Conservation (phyloP, 2,888 invertebrate species). For the Hypselothyrea guttata region DNA sequence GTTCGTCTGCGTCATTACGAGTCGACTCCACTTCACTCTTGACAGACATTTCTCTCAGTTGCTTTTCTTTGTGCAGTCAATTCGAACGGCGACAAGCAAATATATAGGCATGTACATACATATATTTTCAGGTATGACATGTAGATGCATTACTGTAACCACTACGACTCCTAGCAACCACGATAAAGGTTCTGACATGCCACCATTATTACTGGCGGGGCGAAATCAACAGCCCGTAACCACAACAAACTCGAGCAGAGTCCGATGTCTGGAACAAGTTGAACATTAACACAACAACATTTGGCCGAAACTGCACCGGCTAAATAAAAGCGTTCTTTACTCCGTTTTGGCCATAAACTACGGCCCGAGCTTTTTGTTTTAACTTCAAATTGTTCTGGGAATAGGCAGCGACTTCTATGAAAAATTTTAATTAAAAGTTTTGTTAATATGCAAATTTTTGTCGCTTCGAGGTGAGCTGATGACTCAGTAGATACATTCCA, state of each 20-base stretch:
- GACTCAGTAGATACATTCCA: no score
- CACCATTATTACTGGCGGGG: constrained; percentile 31
- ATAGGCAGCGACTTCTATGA: not conserved
- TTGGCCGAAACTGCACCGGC: constrained; percentile 43
- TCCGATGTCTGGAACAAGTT: constrained; percentile 46
- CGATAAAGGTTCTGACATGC: constrained; percentile 75
- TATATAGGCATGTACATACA: not conserved
- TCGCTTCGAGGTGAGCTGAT: not conserved
- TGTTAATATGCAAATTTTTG: no score
- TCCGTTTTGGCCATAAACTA: constrained; percentile 18
- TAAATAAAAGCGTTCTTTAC: not conserved
- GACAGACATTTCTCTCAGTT: constrained; percentile 18
- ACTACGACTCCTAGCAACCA: constrained; percentile 30
- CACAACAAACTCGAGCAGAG: constrained; percentile 42
- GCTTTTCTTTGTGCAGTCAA: constrained; percentile 76
- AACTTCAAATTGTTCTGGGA: constrained; percentile 40
- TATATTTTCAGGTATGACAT: constrained; percentile 44
- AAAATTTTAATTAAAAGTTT: not conserved
- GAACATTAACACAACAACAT: constrained; percentile 51
- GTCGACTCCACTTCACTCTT: no score
- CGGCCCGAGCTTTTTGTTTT: constrained; percentile 20
- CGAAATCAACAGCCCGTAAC: constrained; percentile 65
- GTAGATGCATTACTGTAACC: constrained; percentile 20
- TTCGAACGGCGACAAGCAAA: constrained; percentile 69
- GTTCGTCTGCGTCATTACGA: constrained; percentile 6